Base-by-base conservation (phyloP, 2,797 vertebrate genomes). In the Spinibarbus caldwelli region DNA sequence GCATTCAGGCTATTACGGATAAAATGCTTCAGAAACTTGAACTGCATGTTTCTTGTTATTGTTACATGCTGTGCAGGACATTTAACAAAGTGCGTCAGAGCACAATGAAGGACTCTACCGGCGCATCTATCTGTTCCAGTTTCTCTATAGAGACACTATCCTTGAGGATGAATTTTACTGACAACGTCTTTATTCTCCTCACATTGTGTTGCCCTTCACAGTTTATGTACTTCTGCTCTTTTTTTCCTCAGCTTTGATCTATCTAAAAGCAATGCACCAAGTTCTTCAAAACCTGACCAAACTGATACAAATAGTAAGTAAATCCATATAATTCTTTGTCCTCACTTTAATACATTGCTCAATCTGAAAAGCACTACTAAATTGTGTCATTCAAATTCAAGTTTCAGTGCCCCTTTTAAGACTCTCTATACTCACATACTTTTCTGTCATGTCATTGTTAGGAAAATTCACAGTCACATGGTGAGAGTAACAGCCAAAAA, bases 111-210 rank as follows among this genome's bases (percentile, higher is more conserved):
- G 21, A 15, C 15, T 71, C 26, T 45, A 43, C 14, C 11, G 4
- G 8, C 26, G 31, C 26, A 72, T 85, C 31, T 85, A 49, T 79
- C 76, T 54, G 26, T 70, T 12, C 6, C 26, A 59, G 7, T 12
- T 14, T 84, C 38, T 70, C 45, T 41, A 41, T 75, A 31, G 34
- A 6, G 17, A 34, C 19, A 43, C 38, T 23, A 79, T 85, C 83
- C 75, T 78, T 71, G 47, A 84, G 52, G 75, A 70, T 70, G 66
- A 59, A 70, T 84, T 84, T 84, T 59, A 59, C 83, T 19, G 66
- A 9, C 64, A 78, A 78, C 47, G n/a, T 78, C 73, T 84, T 84
- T 62, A 78, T 85, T 85, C 76, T 85, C 52, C 70, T 85, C 83
- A 79, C 83, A 79, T 79, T 72, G 66, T 29, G 21, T 47, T 71